phyloP scores from a whole-genome alignment of 2,888 invertebrate species.

The Molanna angustata region DNA sequence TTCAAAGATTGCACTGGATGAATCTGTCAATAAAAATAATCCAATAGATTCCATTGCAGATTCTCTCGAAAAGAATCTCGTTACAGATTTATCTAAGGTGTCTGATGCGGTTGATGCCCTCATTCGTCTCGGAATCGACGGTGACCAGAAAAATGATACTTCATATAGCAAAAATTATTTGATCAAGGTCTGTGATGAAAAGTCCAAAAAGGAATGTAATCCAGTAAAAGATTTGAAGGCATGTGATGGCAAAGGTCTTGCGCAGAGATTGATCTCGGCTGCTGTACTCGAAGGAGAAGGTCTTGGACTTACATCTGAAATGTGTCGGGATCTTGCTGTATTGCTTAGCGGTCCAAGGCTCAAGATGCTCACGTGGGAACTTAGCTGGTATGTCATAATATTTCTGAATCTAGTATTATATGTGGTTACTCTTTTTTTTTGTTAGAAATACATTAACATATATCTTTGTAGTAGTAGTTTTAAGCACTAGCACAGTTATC shows the following conservation, averaged over 20 bases:
- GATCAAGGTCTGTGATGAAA: not conserved
- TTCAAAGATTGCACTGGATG: not conserved
- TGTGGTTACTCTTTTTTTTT: no score
- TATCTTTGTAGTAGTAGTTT: no score
- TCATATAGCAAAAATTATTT: not conserved
- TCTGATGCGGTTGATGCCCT: constrained; percentile 1
- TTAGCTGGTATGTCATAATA: constrained; percentile 59
- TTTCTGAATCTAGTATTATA: no score
- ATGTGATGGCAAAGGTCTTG: constrained; percentile 12
- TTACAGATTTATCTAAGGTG: not conserved
- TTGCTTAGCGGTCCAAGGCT: constrained; percentile 68
- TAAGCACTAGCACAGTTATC: no score
- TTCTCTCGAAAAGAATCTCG: no score
- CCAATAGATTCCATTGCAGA: no score
- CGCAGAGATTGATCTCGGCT: constrained; percentile 46
- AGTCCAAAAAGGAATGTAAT: no score
- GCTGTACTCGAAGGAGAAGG: constrained; percentile 62
- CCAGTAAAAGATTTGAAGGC: not conserved
- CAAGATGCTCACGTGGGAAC: constrained; percentile 69
- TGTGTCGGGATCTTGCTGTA: constrained; percentile 69
- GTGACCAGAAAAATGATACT: not conserved
- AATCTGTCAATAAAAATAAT: no score
- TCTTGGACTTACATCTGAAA: constrained; percentile 61
- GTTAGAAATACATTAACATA: no score
- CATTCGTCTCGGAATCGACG: not conserved